phyloP scores from a whole-genome alignment of 2,888 invertebrate genomes.

The Hirtodrosophila histrioides region DNA sequence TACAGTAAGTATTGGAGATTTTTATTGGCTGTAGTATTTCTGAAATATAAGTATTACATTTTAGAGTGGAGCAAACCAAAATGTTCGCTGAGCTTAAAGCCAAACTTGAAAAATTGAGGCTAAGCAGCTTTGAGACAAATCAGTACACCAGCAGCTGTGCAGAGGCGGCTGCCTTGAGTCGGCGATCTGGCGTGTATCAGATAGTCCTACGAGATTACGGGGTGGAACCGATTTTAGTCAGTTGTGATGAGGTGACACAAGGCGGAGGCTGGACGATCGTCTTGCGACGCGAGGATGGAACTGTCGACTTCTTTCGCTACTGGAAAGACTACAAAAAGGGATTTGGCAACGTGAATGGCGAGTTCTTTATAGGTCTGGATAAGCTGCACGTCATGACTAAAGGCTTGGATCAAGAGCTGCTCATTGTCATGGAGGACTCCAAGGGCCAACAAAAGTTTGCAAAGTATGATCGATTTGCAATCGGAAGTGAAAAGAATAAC shows the following conservation, averaged over 20 bases:
- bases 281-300: slow-evolving; percentile 88
- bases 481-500: slow-evolving; percentile 87
- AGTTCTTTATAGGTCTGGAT: slow-evolving; percentile 89
- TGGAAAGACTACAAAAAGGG: slow-evolving; percentile 87
- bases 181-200: slow-evolving; percentile 86
- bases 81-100: slow-evolving; percentile 9
- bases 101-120: not conserved
- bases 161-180: slow-evolving; percentile 42
- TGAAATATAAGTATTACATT: not conserved
- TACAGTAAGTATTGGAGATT: slow-evolving; percentile 13
- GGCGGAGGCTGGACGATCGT: slow-evolving; percentile 89
- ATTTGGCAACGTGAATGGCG: slow-evolving; percentile 89
- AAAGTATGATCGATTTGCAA: slow-evolving; percentile 87
- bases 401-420: slow-evolving; percentile 85
- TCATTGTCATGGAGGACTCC: slow-evolving; percentile 87
- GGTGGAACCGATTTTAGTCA: slow-evolving; percentile 87
- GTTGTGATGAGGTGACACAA: slow-evolving; percentile 83
- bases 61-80: slow-evolving; percentile 19
- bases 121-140: slow-evolving; percentile 1
- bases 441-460: slow-evolving; percentile 86
- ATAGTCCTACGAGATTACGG: slow-evolving; percentile 85
- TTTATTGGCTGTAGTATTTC: too few relatives aligned
- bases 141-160: slow-evolving; percentile 59
- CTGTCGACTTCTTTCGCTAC: slow-evolving; percentile 87
- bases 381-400: slow-evolving; percentile 86